These are phyloP conservation scores for Danionella cerebrum DNA, from an alignment of 2,113 vertebrate species.

Conservation along the genomic window DNA sequence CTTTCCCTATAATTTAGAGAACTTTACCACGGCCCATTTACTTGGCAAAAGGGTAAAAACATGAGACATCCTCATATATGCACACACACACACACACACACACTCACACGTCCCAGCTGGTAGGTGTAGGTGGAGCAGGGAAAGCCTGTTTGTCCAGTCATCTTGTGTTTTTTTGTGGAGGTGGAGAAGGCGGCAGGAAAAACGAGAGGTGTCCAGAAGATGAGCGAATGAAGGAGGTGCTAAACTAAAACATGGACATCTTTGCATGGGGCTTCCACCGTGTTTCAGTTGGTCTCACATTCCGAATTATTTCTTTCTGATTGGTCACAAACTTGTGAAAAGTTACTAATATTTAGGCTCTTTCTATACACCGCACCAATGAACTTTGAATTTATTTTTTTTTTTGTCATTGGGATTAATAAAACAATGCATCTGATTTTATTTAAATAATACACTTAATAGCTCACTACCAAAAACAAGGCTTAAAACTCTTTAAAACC, in stretches of 20 bases:
- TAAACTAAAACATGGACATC: conserved; percentile 40
- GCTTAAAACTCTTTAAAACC: too few relatives aligned
- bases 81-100: conserved; percentile 12
- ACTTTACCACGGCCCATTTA: conserved; percentile 15
- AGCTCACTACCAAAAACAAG: too few relatives aligned
- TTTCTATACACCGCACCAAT: too few relatives aligned
- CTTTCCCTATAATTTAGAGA: not conserved
- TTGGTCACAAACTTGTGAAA: not conserved
- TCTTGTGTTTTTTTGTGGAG: conserved; percentile 37
- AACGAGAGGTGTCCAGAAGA: conserved; percentile 37
- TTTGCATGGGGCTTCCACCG: conserved; percentile 22
- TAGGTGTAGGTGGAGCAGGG: conserved; percentile 50
- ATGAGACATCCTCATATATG: too few relatives aligned
- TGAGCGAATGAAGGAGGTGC: conserved; percentile 37
- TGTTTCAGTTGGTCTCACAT: conserved; percentile 24
- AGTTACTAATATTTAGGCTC: too few relatives aligned
- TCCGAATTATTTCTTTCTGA: not conserved
- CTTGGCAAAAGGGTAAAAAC: conserved; percentile 6
- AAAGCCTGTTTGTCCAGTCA: conserved; percentile 53
- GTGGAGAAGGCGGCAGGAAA: conserved; percentile 21
- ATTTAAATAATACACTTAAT: too few relatives aligned
- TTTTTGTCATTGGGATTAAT: too few relatives aligned
- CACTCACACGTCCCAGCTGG: conserved; percentile 27
- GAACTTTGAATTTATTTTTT: too few relatives aligned
- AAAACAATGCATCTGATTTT: too few relatives aligned